A percentile compares a stretch with the other conserved stretches of the same genome.
phyloP scores from a whole-genome alignment of 53 echinoderm and acorn worm genomes.

The Stichopus horrens region DNA sequence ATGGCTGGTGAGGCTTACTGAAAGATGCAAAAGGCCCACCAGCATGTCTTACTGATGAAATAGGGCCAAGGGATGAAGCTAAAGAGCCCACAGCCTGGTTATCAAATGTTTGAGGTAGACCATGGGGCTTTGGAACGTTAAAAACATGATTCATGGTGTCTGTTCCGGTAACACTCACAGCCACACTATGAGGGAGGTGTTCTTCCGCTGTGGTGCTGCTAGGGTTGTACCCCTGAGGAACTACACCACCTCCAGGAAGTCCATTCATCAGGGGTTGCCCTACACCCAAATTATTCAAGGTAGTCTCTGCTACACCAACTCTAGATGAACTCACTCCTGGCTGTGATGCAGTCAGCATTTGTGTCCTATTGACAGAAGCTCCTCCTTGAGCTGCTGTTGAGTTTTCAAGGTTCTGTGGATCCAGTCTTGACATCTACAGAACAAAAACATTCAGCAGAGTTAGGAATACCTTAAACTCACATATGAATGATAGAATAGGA shows the following conservation, averaged over 20 bases:
- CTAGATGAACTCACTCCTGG: neutral
- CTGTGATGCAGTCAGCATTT: constrained; percentile 21
- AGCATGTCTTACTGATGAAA: neutral
- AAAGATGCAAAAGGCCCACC: constrained; percentile 9
- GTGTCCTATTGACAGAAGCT: constrained; percentile 13
- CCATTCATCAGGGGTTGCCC: constrained; percentile 28
- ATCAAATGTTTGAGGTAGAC: constrained; percentile 52
- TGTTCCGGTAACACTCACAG: neutral
- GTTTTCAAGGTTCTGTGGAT: constrained; percentile 41
- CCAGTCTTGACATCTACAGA: constrained; percentile 26
- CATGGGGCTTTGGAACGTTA: constrained; percentile 7
- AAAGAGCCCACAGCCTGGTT: constrained; percentile 22
- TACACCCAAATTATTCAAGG: constrained; percentile 23
- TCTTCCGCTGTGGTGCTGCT: constrained; percentile 15
- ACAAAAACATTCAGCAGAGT: neutral
- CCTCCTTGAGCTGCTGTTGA: constrained; percentile 23
- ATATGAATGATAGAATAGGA: too few relatives aligned
- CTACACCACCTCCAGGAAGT: neutral
- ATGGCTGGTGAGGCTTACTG: constrained; percentile 15
- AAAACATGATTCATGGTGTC: constrained; percentile 30
- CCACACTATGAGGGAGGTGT: constrained; percentile 22
- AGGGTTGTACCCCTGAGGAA: constrained; percentile 15
- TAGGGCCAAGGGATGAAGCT: constrained; percentile 22
- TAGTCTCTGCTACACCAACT: constrained; percentile 3
- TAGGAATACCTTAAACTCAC: too few relatives aligned